Conservation (phyloP, 2,113 vertebrate genomes). For the Mormyrus iriodes region DNA sequence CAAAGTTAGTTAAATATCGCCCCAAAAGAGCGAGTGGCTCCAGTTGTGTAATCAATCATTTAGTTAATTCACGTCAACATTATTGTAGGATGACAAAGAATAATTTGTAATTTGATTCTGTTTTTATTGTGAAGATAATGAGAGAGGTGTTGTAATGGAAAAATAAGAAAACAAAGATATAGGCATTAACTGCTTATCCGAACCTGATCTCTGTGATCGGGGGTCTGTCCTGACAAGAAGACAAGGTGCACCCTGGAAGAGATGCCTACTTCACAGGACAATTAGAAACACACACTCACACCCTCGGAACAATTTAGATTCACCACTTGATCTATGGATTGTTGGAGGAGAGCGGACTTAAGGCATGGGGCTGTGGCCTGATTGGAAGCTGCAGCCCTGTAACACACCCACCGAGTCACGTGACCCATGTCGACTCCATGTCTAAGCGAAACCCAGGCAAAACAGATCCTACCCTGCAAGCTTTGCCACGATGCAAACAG, state of each 20-base stretch:
- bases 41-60: background rate
- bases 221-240: background rate
- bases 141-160: background rate
- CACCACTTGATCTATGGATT: background rate
- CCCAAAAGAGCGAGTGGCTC: background rate
- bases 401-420: background rate
- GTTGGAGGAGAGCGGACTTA: background rate
- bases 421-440: background rate
- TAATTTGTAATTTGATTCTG: background rate
- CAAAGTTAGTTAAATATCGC: conserved; percentile 39
- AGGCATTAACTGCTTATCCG: background rate
- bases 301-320: background rate
- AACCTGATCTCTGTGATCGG: background rate
- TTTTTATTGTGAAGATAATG: background rate
- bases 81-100: background rate
- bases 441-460: background rate
- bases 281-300: background rate
- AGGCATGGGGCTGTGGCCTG: background rate
- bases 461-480: background rate
- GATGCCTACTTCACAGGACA: background rate
- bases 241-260: background rate
- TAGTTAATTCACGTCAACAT: too few relatives aligned
- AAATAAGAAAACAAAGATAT: background rate
- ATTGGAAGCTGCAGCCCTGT: background rate
- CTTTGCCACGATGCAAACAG: background rate